Conservation (phyloP, 2,888 invertebrate species). For the Achlya flavicornis region DNA sequence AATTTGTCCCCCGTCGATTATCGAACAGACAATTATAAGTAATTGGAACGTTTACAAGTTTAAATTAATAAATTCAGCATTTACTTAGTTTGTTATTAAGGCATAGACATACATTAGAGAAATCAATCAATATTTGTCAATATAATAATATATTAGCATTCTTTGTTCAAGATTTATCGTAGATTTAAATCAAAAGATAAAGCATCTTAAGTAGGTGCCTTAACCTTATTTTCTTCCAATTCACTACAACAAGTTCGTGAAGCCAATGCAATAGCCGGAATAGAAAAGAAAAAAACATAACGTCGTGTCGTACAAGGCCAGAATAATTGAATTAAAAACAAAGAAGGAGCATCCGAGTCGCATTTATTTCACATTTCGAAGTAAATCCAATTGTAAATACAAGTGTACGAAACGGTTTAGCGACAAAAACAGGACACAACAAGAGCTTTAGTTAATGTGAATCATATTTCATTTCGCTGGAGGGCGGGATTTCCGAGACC, state of each 20-base stretch:
- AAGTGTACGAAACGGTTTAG: conserved; percentile 57
- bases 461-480: conserved; percentile 73
- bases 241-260: conserved; percentile 18
- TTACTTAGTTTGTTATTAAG: neutral
- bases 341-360: conserved; percentile 42
- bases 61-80: neutral
- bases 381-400: conserved; percentile 59
- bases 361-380: conserved; percentile 57
- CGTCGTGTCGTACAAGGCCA: conserved; percentile 39
- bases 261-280: conserved; percentile 16
- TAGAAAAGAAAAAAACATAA: conserved; percentile 14
- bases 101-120: no score
- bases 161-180: no score
- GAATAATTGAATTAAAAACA: conserved; percentile 53
- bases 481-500: conserved; percentile 65
- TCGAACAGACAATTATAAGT: neutral
- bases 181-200: neutral
- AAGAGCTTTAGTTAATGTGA: conserved; percentile 73
- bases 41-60: neutral
- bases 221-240: conserved; percentile 18
- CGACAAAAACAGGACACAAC: conserved; percentile 73
- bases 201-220: conserved; percentile 5
- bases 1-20: conserved; percentile 14
- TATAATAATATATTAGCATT: no score
- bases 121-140: no score